Base-by-base conservation (phyloP, 1,140 invertebrate species). In the Pseudomyrmex sp. region DNA sequence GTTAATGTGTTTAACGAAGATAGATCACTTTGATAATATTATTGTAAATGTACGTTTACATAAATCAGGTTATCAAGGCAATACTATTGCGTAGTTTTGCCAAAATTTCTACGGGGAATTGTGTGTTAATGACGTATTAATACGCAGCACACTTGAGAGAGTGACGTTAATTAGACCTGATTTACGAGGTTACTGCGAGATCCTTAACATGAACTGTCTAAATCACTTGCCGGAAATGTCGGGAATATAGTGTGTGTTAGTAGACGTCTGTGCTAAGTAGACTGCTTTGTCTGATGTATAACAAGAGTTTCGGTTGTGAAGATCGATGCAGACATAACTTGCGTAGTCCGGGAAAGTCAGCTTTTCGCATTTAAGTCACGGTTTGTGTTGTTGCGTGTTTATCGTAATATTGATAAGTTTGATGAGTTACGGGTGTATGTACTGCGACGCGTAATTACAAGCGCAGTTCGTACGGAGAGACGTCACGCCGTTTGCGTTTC, bases 191-290 rank as follows among this genome's bases (percentile, higher is more conserved):
- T 79, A 79, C 23, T 18, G 3, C n/a, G 58, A 70, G 69, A 87
- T 85, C 85, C 13, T 50, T 63, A 72, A 48, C 80, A 72, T 15
- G 48, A 87, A 69, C 82, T 74, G 73, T 79, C 59, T 54, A 58
- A 84, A 85, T 72, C 59, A 69, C 46, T 87, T 75, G 75, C 77
- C 65, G 70, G 82, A 72, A 87, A 65, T 59, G 82, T 80, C 63
- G 26, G 50, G 65, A 54, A 44, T 68, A 69, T 20, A 50, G n/a
- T 26, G 68, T 61, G 35, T 35, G 35, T 35, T 35, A 35, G 35
- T 61, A 12, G 63, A 84, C 70, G 48, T 80, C 76, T 80, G 61
- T 46, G 15, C 23, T 72, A 83, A 63, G 82, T 86, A 76, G 52
- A 65, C 2, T 20, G 26, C 79, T 83, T 73, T 70, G 70, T 80